Percentiles rank a stretch among this genome's conserved stretches.
Conservation (phyloP, 2,113 vertebrate genomes). For the Herpailurus yagouaroundi region DNA sequence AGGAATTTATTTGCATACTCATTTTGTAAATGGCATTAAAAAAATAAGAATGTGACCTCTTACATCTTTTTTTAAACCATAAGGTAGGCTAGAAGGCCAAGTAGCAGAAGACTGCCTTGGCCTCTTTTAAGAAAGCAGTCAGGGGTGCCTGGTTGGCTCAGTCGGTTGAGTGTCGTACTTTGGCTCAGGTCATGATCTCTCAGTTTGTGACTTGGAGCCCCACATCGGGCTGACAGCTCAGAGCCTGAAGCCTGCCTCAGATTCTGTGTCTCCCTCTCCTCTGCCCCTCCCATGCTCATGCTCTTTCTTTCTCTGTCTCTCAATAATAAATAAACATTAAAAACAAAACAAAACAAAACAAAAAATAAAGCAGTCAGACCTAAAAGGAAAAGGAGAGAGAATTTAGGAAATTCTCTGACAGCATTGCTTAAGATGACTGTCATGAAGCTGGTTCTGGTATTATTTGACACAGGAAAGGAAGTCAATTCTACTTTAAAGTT, state of each 20-base stretch:
- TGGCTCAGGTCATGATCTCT: no score
- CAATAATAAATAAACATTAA: no score
- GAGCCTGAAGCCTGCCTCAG: no score
- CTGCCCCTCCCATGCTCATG: no score
- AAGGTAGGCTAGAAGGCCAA: background rate
- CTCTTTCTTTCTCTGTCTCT: no score
- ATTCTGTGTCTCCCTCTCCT: no score
- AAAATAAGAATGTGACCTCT: background rate
- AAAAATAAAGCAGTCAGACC: background rate
- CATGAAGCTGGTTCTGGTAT: background rate
- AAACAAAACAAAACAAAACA: no score
- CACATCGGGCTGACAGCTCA: no score
- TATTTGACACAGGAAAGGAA: background rate
- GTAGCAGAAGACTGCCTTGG: background rate
- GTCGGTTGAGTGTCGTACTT: no score
- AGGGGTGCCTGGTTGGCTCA: background rate
- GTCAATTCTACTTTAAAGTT: background rate
- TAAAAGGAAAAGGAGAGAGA: background rate
- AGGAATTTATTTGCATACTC: background rate
- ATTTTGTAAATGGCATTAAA: background rate
- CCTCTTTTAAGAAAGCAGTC: background rate
- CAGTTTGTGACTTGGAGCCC: no score
- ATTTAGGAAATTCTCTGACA: background rate
- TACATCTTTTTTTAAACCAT: conserved; percentile 9
- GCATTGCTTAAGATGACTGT: background rate